Evolutionary conservation across 2,888 invertebrate species (phyloP).

Genomic region (Scaptomyza caliginosa): DNA sequence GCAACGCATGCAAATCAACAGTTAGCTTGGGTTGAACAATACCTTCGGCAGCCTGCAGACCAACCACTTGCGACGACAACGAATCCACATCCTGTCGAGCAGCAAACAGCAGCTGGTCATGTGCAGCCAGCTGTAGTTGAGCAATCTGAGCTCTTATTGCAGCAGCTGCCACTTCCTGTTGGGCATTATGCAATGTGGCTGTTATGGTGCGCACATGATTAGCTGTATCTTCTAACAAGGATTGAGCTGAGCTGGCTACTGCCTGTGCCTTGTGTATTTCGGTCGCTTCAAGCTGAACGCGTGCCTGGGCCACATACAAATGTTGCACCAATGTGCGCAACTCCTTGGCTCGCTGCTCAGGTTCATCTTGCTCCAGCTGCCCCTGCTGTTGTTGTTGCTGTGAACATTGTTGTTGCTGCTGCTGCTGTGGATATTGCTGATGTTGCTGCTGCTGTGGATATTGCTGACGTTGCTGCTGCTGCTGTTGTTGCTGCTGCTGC

Average conservation of each 20-base stretch:
- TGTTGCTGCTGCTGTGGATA: slow-evolving; percentile 10
- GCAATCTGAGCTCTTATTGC: slow-evolving; percentile 84
- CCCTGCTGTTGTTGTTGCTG: slow-evolving; percentile 7
- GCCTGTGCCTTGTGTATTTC: slow-evolving; percentile 83
- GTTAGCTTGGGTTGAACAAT: slow-evolving; percentile 74
- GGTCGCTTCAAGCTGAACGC: slow-evolving; percentile 83
- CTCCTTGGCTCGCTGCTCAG: slow-evolving; percentile 66
- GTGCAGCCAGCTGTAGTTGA: slow-evolving; percentile 83
- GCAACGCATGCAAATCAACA: slow-evolving; percentile 75
- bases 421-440: not conserved
- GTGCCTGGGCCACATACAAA: slow-evolving; percentile 82
- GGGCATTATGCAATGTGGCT: slow-evolving; percentile 82
- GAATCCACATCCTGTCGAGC: slow-evolving; percentile 84
- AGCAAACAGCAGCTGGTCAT: slow-evolving; percentile 83
- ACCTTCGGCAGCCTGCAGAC: slow-evolving; percentile 82
- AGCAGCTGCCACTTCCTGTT: slow-evolving; percentile 82
- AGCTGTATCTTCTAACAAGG: slow-evolving; percentile 81
- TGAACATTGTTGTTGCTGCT: not conserved
- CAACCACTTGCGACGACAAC: slow-evolving; percentile 83
- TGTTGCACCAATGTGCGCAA: slow-evolving; percentile 81
- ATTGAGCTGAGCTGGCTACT: slow-evolving; percentile 81
- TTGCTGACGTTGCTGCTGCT: slow-evolving; percentile 8
- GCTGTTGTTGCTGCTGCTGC: slow-evolving; percentile 9
- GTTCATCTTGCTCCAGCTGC: slow-evolving; percentile 38
- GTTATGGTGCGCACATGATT: slow-evolving; percentile 83